Conservation (phyloP, 2,113 vertebrate species). For the Alectura lathami region DNA sequence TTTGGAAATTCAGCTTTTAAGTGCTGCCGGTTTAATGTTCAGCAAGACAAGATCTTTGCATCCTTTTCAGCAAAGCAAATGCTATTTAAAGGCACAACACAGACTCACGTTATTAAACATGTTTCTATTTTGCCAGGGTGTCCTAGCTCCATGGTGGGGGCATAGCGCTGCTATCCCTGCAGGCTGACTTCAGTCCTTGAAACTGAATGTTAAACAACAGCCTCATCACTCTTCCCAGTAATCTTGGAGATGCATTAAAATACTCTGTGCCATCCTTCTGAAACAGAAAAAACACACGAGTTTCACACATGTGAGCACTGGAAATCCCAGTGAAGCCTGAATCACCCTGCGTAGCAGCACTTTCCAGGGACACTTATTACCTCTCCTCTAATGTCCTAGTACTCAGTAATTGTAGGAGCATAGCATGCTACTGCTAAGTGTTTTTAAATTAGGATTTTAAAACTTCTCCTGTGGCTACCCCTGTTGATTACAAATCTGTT, state of each 20-base stretch:
- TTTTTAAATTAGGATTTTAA: conserved; percentile 57
- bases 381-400: not conserved
- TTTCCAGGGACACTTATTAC: conserved; percentile 16
- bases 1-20: not conserved
- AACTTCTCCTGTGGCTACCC: conserved; percentile 49
- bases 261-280: not conserved
- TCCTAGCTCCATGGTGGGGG: not conserved
- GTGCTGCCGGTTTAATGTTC: not conserved
- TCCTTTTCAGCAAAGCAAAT: not conserved
- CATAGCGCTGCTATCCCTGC: not conserved
- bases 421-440: conserved; percentile 53
- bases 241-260: conserved; percentile 31
- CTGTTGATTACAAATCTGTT: conserved; percentile 33
- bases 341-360: not conserved
- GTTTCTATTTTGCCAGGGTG: not conserved
- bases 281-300: not conserved
- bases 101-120: not conserved
- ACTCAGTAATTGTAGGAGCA: conserved; percentile 23
- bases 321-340: not conserved
- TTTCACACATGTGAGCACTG: not conserved
- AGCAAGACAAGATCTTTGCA: not conserved
- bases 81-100: conserved; percentile 17
- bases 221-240: conserved; percentile 14
- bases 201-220: conserved; percentile 35
- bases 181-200: conserved; percentile 5